Evolutionary conservation across 2,888 invertebrate genomes (phyloP), one percentile per base, ranked within the genome.

Genomic region (Podotricha telesiphe): DNA sequence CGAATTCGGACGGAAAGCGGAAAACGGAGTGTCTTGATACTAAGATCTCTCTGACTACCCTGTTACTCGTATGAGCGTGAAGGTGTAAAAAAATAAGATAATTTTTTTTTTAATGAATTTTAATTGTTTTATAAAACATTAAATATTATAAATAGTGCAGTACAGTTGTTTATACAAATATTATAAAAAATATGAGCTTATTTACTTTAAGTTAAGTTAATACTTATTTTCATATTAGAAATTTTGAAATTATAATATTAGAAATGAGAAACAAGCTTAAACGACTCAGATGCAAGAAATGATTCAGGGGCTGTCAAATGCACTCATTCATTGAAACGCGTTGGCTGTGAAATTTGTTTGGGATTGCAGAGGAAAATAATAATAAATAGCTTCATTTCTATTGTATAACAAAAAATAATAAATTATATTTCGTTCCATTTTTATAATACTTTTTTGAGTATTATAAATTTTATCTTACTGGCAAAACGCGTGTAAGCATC

Each of bases 311-410:
- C 22, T 42, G 45, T 45, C 59, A 59, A 45, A 59, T 5, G n/a
- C 59, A 45, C 45, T 59, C 22, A n/a, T 42, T 22, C 11, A 59
- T 45, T 45, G 59, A 59, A 59, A 59, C 22, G 59, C 22, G 15
- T 11, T 45, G 15, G 22, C 22, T 42, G 42, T 45, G 37, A 58
- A 58, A 59, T 22, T 42, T 22, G 45, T 59, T 59, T 15, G 22
- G 11, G 11, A 10, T 59, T 59, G 45, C 59, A 42, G 10, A n/a
- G 8, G 59, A 45, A 22, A 59, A 17, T 45, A 59, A 22, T 45
- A 58, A 58, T 22, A 11, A 20, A 7, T 19, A 50, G 10, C 28
- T 22, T 58, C 3, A 13, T 19, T 13, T 56, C 15, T 22, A n/a
- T 7, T 11, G 28, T 55, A 34, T 55, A 55, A 17, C 34, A 34